Conservation (phyloP, 2,888 invertebrate genomes). For the Netelia fuscicornis region DNA sequence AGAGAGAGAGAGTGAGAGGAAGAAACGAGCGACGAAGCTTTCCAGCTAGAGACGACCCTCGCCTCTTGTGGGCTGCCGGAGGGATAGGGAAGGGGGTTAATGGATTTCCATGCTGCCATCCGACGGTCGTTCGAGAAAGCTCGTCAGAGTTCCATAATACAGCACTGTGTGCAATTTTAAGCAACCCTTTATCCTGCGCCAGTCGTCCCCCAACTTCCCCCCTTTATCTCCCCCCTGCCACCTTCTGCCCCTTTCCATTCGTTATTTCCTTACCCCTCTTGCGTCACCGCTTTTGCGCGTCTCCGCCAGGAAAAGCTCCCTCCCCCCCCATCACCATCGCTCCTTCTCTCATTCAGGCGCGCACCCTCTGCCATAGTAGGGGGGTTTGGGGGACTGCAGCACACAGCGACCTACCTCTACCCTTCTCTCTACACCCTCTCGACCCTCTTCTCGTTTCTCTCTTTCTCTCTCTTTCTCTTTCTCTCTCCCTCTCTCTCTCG, state of each 20-base stretch:
- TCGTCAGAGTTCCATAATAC: conserved; percentile 84
- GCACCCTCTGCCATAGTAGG: background rate
- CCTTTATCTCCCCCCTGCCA: conserved; percentile 21
- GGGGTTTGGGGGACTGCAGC: conserved; percentile 7
- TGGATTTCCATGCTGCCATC: conserved; percentile 83
- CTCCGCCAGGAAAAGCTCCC: conserved; percentile 57
- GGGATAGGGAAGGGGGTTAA: conserved; percentile 76
- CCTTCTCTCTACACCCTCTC: conserved; percentile 39
- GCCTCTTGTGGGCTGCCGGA: background rate
- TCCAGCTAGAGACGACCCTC: conserved; percentile 40
- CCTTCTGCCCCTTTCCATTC: conserved; percentile 55
- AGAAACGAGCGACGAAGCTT: conserved; percentile 37
- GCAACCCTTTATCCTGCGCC: conserved; percentile 83
- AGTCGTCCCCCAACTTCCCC: conserved; percentile 70
- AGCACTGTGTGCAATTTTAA: conserved; percentile 84
- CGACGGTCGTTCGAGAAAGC: conserved; percentile 80
- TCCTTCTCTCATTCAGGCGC: background rate
- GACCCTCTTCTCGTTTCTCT: conserved; percentile 10
- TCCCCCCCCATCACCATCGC: conserved; percentile 68
- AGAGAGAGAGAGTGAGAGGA: conserved; percentile 61
- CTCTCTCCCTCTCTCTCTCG: conserved; percentile 3
- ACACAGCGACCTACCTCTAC: conserved; percentile 26
- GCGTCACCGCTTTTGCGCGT: conserved; percentile 61
- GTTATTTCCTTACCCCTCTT: conserved; percentile 56
- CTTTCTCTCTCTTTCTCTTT: conserved; percentile 14